A percentile compares a stretch with the other conserved stretches of the same genome.
phyloP scores from a whole-genome alignment of 1,140 invertebrate species.

The Sminthurinus signatus region DNA sequence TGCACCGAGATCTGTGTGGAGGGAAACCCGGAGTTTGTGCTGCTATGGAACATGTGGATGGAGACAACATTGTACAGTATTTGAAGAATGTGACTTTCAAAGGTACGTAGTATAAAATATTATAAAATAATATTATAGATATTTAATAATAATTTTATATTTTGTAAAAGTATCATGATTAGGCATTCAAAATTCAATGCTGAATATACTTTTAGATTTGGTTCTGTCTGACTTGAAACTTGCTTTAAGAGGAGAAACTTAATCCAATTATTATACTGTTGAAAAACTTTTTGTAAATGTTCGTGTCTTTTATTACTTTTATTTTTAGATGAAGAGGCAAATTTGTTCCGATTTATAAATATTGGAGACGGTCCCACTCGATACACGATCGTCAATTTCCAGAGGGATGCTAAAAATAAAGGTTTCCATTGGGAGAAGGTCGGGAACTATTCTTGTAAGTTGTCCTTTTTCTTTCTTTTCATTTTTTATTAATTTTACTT shows the following conservation, averaged over 20 bases:
- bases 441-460: slow-evolving; percentile 53
- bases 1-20: slow-evolving; percentile 48
- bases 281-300: not conserved
- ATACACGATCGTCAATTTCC: slow-evolving; percentile 55
- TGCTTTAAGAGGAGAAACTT: not conserved
- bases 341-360: slow-evolving; percentile 48
- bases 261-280: not conserved
- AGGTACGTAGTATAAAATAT: too few relatives aligned
- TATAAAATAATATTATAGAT: too few relatives aligned
- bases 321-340: slow-evolving; percentile 47
- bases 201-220: too few relatives aligned
- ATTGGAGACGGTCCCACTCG: slow-evolving; percentile 50
- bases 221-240: not conserved
- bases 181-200: too few relatives aligned
- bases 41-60: slow-evolving; percentile 48
- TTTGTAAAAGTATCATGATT: too few relatives aligned
- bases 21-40: slow-evolving; percentile 47
- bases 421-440: slow-evolving; percentile 49
- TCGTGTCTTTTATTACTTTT: not conserved
- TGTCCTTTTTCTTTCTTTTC: too few relatives aligned
- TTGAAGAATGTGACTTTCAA: slow-evolving; percentile 52
- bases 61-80: slow-evolving; percentile 45
- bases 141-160: too few relatives aligned
- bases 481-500: too few relatives aligned
- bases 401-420: slow-evolving; percentile 42